Conservation (phyloP, 2,113 vertebrate species). For the Anarhynchus alexandrinus region DNA sequence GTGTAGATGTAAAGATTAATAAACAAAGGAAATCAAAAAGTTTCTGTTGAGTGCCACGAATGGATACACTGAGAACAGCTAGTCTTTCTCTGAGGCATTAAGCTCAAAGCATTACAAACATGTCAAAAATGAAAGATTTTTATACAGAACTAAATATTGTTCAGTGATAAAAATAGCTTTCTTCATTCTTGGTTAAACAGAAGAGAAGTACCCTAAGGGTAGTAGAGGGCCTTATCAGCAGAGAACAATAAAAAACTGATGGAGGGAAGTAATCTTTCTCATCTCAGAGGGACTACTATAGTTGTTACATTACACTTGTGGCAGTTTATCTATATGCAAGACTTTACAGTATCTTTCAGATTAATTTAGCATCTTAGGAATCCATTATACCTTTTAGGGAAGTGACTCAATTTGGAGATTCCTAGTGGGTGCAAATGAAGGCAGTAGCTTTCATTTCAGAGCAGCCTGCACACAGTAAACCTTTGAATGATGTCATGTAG, state of each 20-base stretch:
- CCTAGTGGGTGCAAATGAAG: conserved; percentile 32
- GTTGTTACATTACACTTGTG: conserved; percentile 35
- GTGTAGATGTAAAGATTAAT: conserved; percentile 39
- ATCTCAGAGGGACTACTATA: conserved; percentile 31
- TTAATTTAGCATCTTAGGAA: conserved; percentile 59
- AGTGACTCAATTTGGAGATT: conserved; percentile 47
- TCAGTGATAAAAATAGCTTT: conserved; percentile 54
- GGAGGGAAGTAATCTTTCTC: conserved; percentile 40
- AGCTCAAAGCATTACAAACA: conserved; percentile 40
- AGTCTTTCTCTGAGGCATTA: background rate
- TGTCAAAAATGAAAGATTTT: conserved; percentile 44
- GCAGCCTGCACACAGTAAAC: background rate
- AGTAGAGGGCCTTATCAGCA: conserved; percentile 57
- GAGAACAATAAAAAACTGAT: conserved; percentile 63
- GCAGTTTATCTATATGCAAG: conserved; percentile 47
- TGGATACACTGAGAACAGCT: background rate
- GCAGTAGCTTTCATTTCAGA: conserved; percentile 13
- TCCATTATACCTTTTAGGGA: conserved; percentile 41
- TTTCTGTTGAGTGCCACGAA: background rate
- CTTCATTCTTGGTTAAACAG: conserved; percentile 56
- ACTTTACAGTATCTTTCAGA: conserved; percentile 38
- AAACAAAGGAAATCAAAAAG: conserved; percentile 49
- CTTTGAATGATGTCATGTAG: conserved; percentile 17
- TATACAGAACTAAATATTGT: conserved; percentile 44
- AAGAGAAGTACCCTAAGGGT: conserved; percentile 49